Evolutionary conservation across 1,140 invertebrate genomes (phyloP), one percentile per base, ranked within the genome.

Genomic region (Drosophila tsacasi): DNA sequence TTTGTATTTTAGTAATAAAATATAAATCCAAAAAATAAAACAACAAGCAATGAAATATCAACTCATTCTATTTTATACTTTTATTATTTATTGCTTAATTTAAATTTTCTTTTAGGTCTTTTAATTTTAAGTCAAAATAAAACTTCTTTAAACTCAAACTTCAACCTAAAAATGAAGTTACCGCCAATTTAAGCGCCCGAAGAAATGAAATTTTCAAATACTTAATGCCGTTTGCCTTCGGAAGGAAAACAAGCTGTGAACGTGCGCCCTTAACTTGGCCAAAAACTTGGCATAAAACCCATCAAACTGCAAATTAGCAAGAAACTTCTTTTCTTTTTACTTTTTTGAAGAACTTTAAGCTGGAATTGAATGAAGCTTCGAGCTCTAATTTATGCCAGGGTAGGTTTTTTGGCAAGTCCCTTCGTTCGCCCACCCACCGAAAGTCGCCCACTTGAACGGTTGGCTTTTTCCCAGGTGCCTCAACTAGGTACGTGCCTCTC

Each of bases 351-450:
- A 78, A 78, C 66, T 83, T 76, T 76, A 65, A 77, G 65, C 50
- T 85, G 50, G 67, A 71, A 66, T 75, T 46, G 46, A 64, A 82
- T 72, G 58, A 64, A 50, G 19, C 39, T 69, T 77, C 62, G 57
- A 27, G 27, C 64, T 73, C 55, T 81, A 81, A 81, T 85, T 78
- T 85, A 85, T 87, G 75, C 65, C 62, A 67, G 61, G 27, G 60
- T n/a, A 25, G 66, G 65, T 55, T 39, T 35, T 21, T 17, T 5
- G 19, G 13, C 0, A 30, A 25, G 21, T 17, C 15, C 21, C 50
- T 30, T 8, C 49, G 12, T 7, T 15, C 3, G 39, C 30, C 50
- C 59, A 27, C 62, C 52, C 61, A 63, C 59, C 8, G 17, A 52
- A 42, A 42, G 27, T 17, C 61, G 57, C 59, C 74, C 75, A 79